Base-by-base conservation (phyloP, 2,888 invertebrate genomes). In the Dynastes maya region DNA sequence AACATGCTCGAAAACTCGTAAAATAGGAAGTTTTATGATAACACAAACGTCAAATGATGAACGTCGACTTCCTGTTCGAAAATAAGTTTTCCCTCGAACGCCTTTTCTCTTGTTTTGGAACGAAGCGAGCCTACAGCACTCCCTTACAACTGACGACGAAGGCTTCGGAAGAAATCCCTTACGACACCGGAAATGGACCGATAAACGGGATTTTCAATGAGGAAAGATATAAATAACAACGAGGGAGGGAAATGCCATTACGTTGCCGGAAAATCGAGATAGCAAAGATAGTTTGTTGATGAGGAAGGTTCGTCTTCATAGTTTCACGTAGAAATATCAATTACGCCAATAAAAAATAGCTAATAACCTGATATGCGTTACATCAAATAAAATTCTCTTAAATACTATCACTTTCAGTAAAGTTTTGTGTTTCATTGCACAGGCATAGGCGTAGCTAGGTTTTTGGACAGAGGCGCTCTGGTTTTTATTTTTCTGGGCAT, bases 71-170 rank as follows among this genome's bases (percentile, higher is more conserved):
- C 64, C 64, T 37, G 37, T 16, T 16, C 32, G 64, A 32, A 65
- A 65, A 65, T 65, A 65, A 65, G 64, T 45, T 65, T 65, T 65
- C n/a, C 64, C 55, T 55, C 37, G 64, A 65, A 37, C 37, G 37
- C 32, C 37, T 65, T 65, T 37, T 55, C 22, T 45, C 8, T 45
- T 45, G 45, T 45, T 45, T 45, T 45, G 45, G 45, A 45, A 45
- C 11, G 8, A 2, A 55, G 3, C 55, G 13, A 13, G 55, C 6
- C 55, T n/a, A 16, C 5, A 40, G 53, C 70, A 13, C 29, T 55
- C 53, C 53, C 70, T 53, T 55, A n/a, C 32, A 27, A 53, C n/a
- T 2, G 11, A 40, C 45, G 45, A 2, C 16, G 13, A 27, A 11
- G 53, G 53, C 13, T 45, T 11, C 9, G 32, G 32, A n/a, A 29